phyloP scores from a whole-genome alignment of 2,113 vertebrate genomes.

The Hippolais icterina region DNA sequence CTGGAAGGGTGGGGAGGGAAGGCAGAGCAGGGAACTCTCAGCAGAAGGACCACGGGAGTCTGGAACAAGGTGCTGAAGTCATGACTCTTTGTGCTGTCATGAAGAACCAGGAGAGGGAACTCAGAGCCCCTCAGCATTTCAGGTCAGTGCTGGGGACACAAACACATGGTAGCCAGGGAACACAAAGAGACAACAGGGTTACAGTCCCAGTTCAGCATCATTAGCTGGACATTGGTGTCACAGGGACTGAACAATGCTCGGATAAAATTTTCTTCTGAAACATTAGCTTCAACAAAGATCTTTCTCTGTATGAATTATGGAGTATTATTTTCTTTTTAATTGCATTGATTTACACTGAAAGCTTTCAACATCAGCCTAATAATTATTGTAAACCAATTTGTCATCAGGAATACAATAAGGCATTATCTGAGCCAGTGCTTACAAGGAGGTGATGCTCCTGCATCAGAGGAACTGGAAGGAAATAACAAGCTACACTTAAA shows the following conservation, averaged over 20 bases:
- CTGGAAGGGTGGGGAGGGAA: not conserved
- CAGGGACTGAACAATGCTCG: not conserved
- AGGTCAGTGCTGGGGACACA: not conserved
- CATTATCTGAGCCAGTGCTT: not conserved
- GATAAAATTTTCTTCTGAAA: not conserved
- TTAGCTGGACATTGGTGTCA: not conserved
- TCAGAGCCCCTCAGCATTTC: not conserved
- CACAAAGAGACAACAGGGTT: conserved; percentile 9
- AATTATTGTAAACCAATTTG: not conserved
- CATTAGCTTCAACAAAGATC: not conserved
- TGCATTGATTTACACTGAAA: conserved; percentile 41
- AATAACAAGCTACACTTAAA: not conserved
- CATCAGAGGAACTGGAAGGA: not conserved
- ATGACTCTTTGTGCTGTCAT: not conserved
- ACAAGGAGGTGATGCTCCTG: not conserved
- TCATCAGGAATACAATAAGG: conserved; percentile 26
- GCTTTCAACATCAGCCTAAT: conserved; percentile 27
- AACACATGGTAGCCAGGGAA: not conserved
- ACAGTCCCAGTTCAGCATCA: conserved; percentile 28
- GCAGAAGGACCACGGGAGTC: not conserved
- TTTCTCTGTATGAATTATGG: conserved; percentile 13
- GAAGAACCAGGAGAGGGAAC: not conserved
- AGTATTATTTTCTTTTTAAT: conserved; percentile 31
- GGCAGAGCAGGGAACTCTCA: not conserved
- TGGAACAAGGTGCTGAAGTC: not conserved